Conservation (phyloP, 2,888 invertebrate genomes). For the Marronus borbonicus region DNA sequence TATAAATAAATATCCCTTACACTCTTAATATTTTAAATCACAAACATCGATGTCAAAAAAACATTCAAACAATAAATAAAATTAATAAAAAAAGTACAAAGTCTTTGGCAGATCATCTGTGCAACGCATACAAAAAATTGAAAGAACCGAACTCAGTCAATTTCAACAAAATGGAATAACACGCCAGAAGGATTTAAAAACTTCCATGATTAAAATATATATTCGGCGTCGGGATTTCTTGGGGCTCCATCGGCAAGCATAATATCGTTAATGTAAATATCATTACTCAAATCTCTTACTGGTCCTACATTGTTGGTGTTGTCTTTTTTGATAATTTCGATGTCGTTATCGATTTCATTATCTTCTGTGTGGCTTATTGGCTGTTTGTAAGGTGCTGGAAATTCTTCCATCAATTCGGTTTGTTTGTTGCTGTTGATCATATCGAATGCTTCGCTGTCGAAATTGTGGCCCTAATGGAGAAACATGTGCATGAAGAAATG, state of each 20-base stretch:
- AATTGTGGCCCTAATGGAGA: slow-evolving; percentile 56
- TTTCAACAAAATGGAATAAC: not conserved
- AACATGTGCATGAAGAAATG: slow-evolving; percentile 62
- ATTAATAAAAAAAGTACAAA: slow-evolving; percentile 41
- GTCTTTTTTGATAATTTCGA: slow-evolving; percentile 4
- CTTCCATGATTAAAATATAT: not conserved
- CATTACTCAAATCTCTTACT: slow-evolving; percentile 55
- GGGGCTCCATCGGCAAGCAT: slow-evolving; percentile 58
- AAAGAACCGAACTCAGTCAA: slow-evolving; percentile 29
- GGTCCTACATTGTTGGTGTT: slow-evolving; percentile 28
- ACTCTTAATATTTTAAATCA: slow-evolving; percentile 25
- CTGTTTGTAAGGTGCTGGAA: slow-evolving; percentile 31
- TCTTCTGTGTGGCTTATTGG: slow-evolving; percentile 6
- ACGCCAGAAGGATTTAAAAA: not conserved
- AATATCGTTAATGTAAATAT: slow-evolving; percentile 57
- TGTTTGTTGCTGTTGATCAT: slow-evolving; percentile 49
- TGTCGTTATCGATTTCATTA: slow-evolving; percentile 18
- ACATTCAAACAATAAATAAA: slow-evolving; percentile 46
- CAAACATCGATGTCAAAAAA: slow-evolving; percentile 29
- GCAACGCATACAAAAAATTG: not conserved
- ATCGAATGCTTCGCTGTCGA: slow-evolving; percentile 64
- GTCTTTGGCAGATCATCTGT: slow-evolving; percentile 41
- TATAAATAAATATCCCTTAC: slow-evolving; percentile 40
- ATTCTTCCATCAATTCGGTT: slow-evolving; percentile 11
- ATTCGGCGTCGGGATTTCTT: slow-evolving; percentile 65